These are phyloP conservation scores for Papilio elwesi DNA, from an alignment of 2,888 invertebrate species.

Conservation along the genomic window DNA sequence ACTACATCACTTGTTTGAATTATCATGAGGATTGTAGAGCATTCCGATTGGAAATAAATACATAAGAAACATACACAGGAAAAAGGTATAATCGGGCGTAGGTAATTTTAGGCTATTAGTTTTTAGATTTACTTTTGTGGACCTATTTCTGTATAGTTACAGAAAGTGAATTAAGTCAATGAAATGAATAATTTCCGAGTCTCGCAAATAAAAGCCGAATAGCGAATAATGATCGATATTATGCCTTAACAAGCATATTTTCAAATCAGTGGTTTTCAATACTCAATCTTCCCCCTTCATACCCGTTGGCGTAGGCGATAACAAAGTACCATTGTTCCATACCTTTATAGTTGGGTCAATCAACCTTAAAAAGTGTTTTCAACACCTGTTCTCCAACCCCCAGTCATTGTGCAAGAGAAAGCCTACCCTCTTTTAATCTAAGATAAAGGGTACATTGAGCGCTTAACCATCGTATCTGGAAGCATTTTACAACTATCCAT, in stretches of 20 bases:
- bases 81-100: no score
- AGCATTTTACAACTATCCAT: conserved; percentile 48
- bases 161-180: background rate
- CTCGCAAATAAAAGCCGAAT: background rate
- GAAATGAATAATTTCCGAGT: no score
- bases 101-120: no score
- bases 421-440: conserved; percentile 77
- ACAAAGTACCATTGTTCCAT: conserved; percentile 41
- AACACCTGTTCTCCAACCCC: conserved; percentile 55
- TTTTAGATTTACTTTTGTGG: no score
- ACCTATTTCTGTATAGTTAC: no score
- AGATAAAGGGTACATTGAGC: conserved; percentile 82
- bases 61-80: no score
- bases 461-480: conserved; percentile 72
- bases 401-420: conserved; percentile 51
- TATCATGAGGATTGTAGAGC: no score
- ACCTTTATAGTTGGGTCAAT: conserved; percentile 41
- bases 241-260: conserved; percentile 22
- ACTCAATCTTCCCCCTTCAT: conserved; percentile 1
- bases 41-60: no score
- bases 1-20: no score
- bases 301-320: conserved; percentile 27
- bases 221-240: conserved; percentile 11
- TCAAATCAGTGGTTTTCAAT: conserved; percentile 36
- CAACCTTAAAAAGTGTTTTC: conserved; percentile 46